A percentile compares a stretch with the other conserved stretches of the same genome.
Evolutionary conservation across 2,797 vertebrate genomes (phyloP).

Genomic region (Cynodonichthys magdalenae): DNA sequence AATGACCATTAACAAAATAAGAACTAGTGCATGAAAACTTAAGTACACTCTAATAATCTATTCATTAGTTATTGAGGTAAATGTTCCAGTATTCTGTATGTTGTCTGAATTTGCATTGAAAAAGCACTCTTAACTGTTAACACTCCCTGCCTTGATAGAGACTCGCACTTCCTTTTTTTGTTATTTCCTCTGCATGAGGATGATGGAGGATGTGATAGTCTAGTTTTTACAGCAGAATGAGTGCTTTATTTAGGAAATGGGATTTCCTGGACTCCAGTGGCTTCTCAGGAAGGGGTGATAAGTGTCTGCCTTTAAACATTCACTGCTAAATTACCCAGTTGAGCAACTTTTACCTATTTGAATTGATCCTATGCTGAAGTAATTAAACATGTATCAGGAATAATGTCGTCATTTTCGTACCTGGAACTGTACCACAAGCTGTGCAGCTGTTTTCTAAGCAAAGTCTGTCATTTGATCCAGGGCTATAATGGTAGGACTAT

Average conservation of each 20-base stretch:
- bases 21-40: too few species aligned
- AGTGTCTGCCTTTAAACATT: slow-evolving; percentile 10
- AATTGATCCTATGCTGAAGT: slow-evolving; percentile 11
- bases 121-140: background rate
- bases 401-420: slow-evolving; percentile 16
- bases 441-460: slow-evolving; percentile 12
- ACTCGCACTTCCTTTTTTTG: background rate
- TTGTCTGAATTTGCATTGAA: background rate
- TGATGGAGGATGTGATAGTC: slow-evolving; percentile 10
- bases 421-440: background rate
- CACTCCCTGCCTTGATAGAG: too few species aligned
- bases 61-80: background rate
- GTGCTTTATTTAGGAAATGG: slow-evolving; percentile 20
- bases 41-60: too few species aligned
- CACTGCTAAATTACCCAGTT: slow-evolving; percentile 6
- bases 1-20: background rate
- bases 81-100: too few species aligned
- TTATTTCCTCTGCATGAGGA: background rate
- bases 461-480: slow-evolving; percentile 36
- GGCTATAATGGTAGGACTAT: slow-evolving; percentile 24
- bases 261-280: slow-evolving; percentile 21
- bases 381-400: slow-evolving; percentile 37
- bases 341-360: slow-evolving; percentile 15
- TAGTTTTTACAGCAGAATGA: slow-evolving; percentile 4
- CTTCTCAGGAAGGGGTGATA: background rate